Conservation (phyloP, 1,140 invertebrate genomes). For the Procambarus virginalis region DNA sequence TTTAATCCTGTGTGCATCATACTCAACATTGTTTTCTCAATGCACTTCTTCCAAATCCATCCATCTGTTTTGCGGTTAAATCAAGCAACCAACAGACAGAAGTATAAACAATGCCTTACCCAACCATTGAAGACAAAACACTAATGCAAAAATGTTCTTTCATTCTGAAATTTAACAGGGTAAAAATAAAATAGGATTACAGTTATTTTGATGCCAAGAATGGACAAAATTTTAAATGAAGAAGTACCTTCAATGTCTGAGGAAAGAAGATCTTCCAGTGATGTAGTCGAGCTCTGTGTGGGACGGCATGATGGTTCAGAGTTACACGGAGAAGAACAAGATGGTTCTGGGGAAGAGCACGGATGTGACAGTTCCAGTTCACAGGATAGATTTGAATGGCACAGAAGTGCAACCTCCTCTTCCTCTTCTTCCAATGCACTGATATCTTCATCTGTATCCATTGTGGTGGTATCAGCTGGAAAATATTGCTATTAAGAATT, state of each 20-base stretch:
- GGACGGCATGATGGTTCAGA: conserved; percentile 27
- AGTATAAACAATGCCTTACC: too few relatives aligned
- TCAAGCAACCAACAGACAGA: too few relatives aligned
- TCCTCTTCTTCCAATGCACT: conserved; percentile 39
- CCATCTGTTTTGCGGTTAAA: too few relatives aligned
- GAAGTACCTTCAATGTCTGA: conserved; percentile 26
- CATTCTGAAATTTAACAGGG: too few relatives aligned
- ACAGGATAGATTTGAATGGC: conserved; percentile 19
- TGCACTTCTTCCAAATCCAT: too few relatives aligned
- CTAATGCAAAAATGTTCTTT: too few relatives aligned
- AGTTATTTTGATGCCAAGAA: too few relatives aligned
- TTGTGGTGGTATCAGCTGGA: not conserved
- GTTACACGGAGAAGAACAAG: conserved; percentile 23
- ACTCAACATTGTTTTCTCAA: too few relatives aligned
- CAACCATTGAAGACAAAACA: too few relatives aligned
- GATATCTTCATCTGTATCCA: conserved; percentile 46
- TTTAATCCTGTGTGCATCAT: too few relatives aligned
- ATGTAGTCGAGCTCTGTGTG: conserved; percentile 7
- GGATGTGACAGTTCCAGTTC: conserved; percentile 27
- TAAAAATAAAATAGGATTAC: too few relatives aligned
- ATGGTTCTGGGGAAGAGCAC: not conserved
- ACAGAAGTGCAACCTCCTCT: conserved; percentile 38
- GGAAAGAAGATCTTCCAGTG: conserved; percentile 17
- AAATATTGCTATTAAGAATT: not conserved
- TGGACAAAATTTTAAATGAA: not conserved